Evolutionary conservation across 2,797 vertebrate genomes (phyloP).

Genomic region (Vespertilio murinus): DNA sequence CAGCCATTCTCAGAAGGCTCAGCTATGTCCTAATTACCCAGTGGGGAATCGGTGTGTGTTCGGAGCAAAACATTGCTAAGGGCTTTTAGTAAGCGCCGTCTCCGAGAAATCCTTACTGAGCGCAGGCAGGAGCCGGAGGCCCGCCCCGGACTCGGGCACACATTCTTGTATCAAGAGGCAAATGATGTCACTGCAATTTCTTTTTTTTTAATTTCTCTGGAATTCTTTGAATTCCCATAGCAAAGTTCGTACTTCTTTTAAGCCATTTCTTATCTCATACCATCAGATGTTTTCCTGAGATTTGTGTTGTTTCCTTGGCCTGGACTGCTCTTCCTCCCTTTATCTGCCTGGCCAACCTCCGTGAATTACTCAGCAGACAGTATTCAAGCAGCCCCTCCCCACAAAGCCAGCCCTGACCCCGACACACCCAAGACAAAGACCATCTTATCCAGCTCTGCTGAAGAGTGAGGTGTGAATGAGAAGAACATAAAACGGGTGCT

Average conservation of each 20-base stretch:
- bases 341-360: neutral
- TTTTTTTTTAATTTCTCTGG: slow-evolving; percentile 44
- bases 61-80: slow-evolving; percentile 36
- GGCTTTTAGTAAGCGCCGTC: slow-evolving; percentile 58
- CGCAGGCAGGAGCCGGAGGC: slow-evolving; percentile 1
- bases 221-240: slow-evolving; percentile 48
- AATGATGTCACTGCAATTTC: neutral
- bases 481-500: neutral
- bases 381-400: neutral
- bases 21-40: slow-evolving; percentile 64
- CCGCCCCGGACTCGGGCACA: neutral
- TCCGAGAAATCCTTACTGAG: slow-evolving; percentile 56
- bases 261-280: slow-evolving; percentile 26
- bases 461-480: neutral
- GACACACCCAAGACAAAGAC: neutral
- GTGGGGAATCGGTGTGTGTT: slow-evolving; percentile 53
- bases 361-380: neutral
- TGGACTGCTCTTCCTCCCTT: neutral
- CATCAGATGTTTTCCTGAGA: slow-evolving; percentile 31
- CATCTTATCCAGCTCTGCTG: neutral
- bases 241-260: neutral
- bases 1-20: slow-evolving; percentile 37
- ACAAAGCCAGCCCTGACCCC: neutral
- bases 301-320: slow-evolving; percentile 26
- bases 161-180: slow-evolving; percentile 23